A percentile compares a stretch with the other conserved stretches of the same genome.
Evolutionary conservation across 2,113 vertebrate species (phyloP).

Genomic region (Vidua macroura): DNA sequence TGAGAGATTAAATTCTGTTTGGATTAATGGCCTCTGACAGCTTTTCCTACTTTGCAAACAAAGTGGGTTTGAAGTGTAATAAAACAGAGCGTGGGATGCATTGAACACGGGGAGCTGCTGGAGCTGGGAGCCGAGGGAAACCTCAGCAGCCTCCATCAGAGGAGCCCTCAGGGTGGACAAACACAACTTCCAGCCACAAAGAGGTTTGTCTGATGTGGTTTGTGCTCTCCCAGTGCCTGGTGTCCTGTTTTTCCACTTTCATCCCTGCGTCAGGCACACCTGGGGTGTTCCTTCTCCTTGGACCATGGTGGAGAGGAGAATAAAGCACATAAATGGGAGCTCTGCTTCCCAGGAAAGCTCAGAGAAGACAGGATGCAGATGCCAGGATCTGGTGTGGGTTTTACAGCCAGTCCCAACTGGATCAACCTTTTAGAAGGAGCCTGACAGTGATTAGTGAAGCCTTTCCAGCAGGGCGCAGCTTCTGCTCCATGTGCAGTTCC

Average conservation of each 20-base stretch:
- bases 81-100: conserved; percentile 48
- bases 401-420: not conserved
- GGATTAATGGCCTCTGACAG: conserved; percentile 71
- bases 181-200: not conserved
- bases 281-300: not conserved
- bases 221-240: not conserved
- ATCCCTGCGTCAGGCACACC: not conserved
- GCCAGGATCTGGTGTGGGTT: not conserved
- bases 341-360: not conserved
- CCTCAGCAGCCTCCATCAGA: not conserved
- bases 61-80: conserved; percentile 67
- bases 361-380: not conserved
- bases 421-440: not conserved
- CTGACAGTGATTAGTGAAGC: not conserved
- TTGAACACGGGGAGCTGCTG: conserved; percentile 31
- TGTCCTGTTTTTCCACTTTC: not conserved
- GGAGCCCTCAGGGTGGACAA: not conserved
- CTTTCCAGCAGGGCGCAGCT: not conserved
- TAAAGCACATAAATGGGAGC: not conserved
- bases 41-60: conserved; percentile 67
- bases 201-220: not conserved
- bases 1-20: conserved; percentile 67
- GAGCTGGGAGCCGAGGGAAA: conserved; percentile 7
- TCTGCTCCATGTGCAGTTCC: not conserved
- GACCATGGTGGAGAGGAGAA: not conserved